These are phyloP conservation scores for Rhynchomys soricoides DNA, from an alignment of 2,113 vertebrate genomes.

Conservation along the genomic window DNA sequence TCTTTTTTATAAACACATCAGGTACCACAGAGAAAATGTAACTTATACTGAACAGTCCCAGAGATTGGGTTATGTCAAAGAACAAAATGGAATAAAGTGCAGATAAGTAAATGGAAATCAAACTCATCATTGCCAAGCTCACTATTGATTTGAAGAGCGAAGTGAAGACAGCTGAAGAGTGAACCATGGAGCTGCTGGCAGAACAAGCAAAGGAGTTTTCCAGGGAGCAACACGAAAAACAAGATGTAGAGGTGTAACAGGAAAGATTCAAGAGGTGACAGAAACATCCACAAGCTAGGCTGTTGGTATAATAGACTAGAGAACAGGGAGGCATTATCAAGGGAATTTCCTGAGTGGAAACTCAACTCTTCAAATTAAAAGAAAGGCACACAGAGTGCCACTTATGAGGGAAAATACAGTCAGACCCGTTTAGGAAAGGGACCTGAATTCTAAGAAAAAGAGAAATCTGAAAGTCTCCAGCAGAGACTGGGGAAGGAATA, in stretches of 20 bases:
- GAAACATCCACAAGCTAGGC: background rate
- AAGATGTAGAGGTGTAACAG: background rate
- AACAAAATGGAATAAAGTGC: background rate
- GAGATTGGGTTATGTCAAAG: background rate
- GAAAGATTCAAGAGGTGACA: background rate
- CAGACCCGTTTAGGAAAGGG: background rate
- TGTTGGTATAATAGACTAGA: background rate
- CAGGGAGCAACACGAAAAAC: background rate
- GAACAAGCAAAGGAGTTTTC: background rate
- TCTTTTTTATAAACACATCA: too few relatives aligned
- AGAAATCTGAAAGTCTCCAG: background rate
- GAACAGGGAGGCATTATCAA: background rate
- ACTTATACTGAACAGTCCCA: background rate
- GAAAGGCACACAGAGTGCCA: background rate
- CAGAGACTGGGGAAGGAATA: background rate
- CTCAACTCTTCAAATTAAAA: background rate
- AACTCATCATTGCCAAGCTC: background rate
- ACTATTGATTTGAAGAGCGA: background rate
- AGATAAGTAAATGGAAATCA: background rate
- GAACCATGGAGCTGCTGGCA: background rate
- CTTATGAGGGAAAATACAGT: background rate
- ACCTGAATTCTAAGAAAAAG: constrained; percentile 25
- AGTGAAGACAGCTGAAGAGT: background rate
- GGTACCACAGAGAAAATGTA: background rate
- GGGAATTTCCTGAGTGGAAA: background rate